Evolutionary conservation across 2,113 vertebrate species (phyloP).

Genomic region (Sula dactylatra): DNA sequence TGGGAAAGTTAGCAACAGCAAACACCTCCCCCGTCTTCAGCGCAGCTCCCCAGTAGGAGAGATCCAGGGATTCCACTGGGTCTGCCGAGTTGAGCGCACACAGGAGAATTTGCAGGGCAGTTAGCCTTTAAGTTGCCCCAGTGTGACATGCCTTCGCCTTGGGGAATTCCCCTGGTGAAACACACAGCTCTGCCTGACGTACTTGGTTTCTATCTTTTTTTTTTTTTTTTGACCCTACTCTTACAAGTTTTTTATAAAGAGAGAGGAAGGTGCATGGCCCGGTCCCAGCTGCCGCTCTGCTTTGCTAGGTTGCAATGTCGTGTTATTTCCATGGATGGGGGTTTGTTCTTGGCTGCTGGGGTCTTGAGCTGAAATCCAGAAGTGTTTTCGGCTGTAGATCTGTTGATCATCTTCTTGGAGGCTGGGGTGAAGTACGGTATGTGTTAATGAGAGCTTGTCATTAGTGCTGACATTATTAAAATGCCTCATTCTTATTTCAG

Average conservation of each 20-base stretch:
- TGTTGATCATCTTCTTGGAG: not conserved
- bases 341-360: not conserved
- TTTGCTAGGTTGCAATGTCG: accelerated
- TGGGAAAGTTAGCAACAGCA: not conserved
- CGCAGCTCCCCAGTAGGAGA: accelerated
- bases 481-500: not conserved
- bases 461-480: not conserved
- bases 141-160: not conserved
- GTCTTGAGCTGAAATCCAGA: not conserved
- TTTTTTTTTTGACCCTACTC: no score
- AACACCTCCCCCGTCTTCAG: not conserved
- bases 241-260: not conserved
- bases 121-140: not conserved
- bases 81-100: accelerated
- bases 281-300: not conserved
- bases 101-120: accelerated
- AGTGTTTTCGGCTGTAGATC: not conserved
- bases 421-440: not conserved
- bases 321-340: not conserved
- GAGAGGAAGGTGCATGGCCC: not conserved
- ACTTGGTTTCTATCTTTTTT: accelerated
- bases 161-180: not conserved
- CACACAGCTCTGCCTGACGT: not conserved
- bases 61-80: not conserved
- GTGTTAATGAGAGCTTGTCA: not conserved